These are phyloP conservation scores for Acromyrmex echinatior DNA, from an alignment of 1,140 invertebrate species.

Conservation along the genomic window DNA sequence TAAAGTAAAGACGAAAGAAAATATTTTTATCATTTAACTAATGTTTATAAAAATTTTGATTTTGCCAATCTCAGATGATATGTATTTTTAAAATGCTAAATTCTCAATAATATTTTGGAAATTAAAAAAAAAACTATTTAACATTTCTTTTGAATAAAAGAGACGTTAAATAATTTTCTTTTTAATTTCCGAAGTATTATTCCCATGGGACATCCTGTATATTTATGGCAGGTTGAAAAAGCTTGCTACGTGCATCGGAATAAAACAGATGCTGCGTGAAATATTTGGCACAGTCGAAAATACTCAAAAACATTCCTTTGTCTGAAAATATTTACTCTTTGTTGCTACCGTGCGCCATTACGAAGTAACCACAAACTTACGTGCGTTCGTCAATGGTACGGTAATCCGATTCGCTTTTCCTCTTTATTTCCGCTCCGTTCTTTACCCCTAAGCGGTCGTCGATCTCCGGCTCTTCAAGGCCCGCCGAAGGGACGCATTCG, in stretches of 20 bases:
- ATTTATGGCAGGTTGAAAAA: background rate
- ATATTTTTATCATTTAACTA: too few species aligned
- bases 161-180: too few species aligned
- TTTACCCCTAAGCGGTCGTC: conserved; percentile 16
- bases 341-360: background rate
- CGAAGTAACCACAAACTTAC: conserved; percentile 19
- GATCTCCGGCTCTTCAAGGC: conserved; percentile 10
- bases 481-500: conserved; percentile 39
- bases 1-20: too few species aligned
- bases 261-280: background rate
- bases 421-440: conserved; percentile 24
- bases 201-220: background rate
- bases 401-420: conserved; percentile 25
- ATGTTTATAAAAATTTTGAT: too few species aligned
- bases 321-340: background rate
- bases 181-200: too few species aligned
- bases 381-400: conserved; percentile 3
- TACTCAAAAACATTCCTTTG: background rate
- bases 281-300: background rate
- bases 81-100: too few species aligned
- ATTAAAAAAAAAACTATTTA: too few species aligned
- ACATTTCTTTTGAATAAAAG: too few species aligned
- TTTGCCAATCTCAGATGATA: too few species aligned
- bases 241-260: background rate
- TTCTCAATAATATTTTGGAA: too few species aligned